Conservation (phyloP, 2,797 vertebrate genomes). For the Girardinus metallicus region DNA sequence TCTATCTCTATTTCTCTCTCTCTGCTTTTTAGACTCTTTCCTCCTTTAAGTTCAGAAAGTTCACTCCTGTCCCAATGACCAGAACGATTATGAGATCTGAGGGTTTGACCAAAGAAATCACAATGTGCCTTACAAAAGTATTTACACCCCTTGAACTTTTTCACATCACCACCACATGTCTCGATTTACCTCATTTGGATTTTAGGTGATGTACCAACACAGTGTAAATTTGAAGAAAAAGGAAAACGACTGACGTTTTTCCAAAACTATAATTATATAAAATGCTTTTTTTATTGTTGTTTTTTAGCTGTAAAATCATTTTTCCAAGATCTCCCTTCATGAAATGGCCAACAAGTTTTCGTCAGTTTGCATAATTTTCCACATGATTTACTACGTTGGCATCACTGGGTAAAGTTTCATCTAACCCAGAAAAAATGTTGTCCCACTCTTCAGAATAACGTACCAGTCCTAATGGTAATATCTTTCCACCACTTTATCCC, state of each 20-base stretch:
- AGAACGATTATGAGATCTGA: constrained; percentile 74
- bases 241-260: not conserved
- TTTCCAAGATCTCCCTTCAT: not conserved
- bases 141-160: not conserved
- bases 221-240: not conserved
- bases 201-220: not conserved
- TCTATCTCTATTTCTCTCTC: not conserved
- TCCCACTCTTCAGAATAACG: not conserved
- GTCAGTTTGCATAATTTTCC: not conserved
- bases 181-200: not conserved
- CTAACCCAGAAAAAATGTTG: not conserved
- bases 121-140: not conserved
- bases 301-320: too few species aligned
- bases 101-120: constrained; percentile 24
- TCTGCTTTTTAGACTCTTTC: constrained; percentile 17
- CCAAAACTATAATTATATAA: not conserved
- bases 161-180: not conserved
- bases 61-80: constrained; percentile 62
- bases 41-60: constrained; percentile 40
- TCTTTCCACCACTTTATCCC: not conserved
- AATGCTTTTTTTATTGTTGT: too few species aligned
- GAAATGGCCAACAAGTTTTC: not conserved
- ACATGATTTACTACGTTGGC: not conserved
- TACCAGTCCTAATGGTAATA: not conserved
- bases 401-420: not conserved